Evolutionary conservation across 2,888 invertebrate species (phyloP), one percentile per base, ranked within the genome.

Genomic region (Lomographa bimaculata): DNA sequence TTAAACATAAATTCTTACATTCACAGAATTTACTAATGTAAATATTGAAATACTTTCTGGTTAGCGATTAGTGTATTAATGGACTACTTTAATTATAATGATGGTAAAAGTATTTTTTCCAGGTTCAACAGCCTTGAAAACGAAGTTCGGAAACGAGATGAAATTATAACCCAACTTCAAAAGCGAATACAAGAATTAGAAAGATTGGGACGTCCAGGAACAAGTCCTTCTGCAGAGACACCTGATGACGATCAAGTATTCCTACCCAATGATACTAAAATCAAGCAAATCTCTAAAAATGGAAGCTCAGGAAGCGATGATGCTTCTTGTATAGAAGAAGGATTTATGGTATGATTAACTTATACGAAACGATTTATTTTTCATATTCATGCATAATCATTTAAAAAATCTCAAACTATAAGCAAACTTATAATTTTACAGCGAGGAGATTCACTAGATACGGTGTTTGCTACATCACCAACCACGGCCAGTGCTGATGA

Each of bases 131-230:
- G 91, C 50, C 85, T 97, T 71, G 95, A 96, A 77, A 91, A 93
- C 46, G 96, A 96, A 79, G 93, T 97, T n/a, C 89, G 92, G 16
- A 93, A 92, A 61, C 91, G 96, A 18, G 96, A 97, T 69, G 94
- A 94, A 64, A 93, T 96, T 43, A 97, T 97, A 59, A 91, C 91
- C 32, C 93, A 95, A 69, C 90, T 97, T 20, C 95, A 94, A 71
- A 90, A 90, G 55, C 90, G 95, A 61, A 94, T 94, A 60, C 90
- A 92, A 71, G 92, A 94, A 66, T 68, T 95, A 54, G 93, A 94
- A 67, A 79, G 71, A 35, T 46, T 81, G 23, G 86, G 86, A 1
- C 46, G 80, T 8, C 36, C 71, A 9, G 60, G 68, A 1, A 27
- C 50, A 6, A 64, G 45, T 50, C 57, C 61, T 3, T 32, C 52